Evolutionary conservation across 1,140 invertebrate species (phyloP).

Genomic region (Rhizoglyphus robini): DNA sequence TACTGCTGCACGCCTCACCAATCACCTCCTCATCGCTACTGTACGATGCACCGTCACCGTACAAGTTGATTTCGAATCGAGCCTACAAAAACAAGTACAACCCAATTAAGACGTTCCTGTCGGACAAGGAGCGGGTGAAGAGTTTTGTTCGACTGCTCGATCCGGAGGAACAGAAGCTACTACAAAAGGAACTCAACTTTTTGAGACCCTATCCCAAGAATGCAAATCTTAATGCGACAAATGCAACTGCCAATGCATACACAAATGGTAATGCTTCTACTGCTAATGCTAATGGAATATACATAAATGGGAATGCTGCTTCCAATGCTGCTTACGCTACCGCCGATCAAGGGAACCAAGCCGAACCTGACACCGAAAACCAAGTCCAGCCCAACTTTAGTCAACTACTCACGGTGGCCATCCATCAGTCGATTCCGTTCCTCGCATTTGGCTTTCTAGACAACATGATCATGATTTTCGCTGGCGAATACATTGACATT

Average conservation of each 20-base stretch:
- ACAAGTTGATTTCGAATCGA: not conserved
- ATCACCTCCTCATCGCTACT: not conserved
- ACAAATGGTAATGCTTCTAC: too few species aligned
- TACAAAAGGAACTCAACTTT: conserved; percentile 13
- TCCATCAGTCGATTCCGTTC: conserved; percentile 81
- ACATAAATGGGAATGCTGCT: too few species aligned
- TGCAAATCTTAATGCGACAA: too few species aligned
- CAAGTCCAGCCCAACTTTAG: conserved; percentile 10
- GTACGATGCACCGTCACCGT: not conserved
- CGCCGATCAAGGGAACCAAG: too few species aligned
- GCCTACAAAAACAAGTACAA: conserved; percentile 8
- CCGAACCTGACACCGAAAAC: not conserved
- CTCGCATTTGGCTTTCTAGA: conserved; percentile 93
- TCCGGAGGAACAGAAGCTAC: not conserved
- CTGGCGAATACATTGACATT: conserved; percentile 87
- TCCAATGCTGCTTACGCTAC: too few species aligned
- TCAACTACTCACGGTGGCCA: conserved; percentile 44
- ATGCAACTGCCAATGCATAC: too few species aligned
- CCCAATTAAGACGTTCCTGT: conserved; percentile 8
- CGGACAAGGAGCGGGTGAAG: conserved; percentile 11
- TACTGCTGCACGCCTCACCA: not conserved
- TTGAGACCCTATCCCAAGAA: too few species aligned
- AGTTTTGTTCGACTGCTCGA: conserved; percentile 12
- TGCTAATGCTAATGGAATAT: too few species aligned
- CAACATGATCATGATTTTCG: conserved; percentile 91